Evolutionary conservation across 2,797 vertebrate species (phyloP).

Genomic region (Enteromius paludinosus): DNA sequence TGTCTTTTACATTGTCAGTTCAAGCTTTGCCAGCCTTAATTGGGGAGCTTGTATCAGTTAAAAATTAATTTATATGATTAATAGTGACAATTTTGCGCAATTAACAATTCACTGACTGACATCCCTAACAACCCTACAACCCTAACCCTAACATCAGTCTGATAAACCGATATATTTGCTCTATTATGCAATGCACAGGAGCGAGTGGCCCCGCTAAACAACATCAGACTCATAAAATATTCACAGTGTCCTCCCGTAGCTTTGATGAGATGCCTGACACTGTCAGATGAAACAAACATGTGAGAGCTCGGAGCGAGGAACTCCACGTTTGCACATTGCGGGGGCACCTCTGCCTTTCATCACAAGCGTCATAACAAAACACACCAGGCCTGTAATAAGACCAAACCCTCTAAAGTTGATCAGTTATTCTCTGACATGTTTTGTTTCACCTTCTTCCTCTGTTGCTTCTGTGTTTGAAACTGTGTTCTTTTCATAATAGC

Average conservation of each 20-base stretch:
- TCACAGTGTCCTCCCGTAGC: constrained; percentile 38
- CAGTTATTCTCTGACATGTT: constrained; percentile 44
- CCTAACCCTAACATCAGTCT: background rate
- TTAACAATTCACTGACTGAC: background rate
- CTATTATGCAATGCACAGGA: background rate
- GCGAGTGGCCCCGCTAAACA: constrained; percentile 18
- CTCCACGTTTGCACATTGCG: background rate
- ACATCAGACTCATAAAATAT: constrained; percentile 44
- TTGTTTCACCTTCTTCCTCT: constrained; percentile 39
- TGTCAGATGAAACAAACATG: constrained; percentile 46
- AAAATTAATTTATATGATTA: background rate
- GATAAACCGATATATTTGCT: constrained; percentile 12
- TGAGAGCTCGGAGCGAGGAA: constrained; percentile 4
- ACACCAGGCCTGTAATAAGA: constrained; percentile 25
- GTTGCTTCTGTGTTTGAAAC: constrained; percentile 40
- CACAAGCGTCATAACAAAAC: constrained; percentile 37
- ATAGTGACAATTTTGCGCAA: background rate
- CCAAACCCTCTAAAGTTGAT: constrained; percentile 43
- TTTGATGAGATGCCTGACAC: constrained; percentile 37
- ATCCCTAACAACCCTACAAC: background rate
- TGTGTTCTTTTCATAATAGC: constrained; percentile 26
- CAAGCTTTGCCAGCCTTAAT: background rate
- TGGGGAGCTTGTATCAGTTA: background rate
- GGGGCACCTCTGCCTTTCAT: constrained; percentile 47
- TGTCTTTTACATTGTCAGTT: background rate